These are phyloP conservation scores for Anguilla japonica DNA, from an alignment of 2,113 vertebrate species.

Conservation along the genomic window DNA sequence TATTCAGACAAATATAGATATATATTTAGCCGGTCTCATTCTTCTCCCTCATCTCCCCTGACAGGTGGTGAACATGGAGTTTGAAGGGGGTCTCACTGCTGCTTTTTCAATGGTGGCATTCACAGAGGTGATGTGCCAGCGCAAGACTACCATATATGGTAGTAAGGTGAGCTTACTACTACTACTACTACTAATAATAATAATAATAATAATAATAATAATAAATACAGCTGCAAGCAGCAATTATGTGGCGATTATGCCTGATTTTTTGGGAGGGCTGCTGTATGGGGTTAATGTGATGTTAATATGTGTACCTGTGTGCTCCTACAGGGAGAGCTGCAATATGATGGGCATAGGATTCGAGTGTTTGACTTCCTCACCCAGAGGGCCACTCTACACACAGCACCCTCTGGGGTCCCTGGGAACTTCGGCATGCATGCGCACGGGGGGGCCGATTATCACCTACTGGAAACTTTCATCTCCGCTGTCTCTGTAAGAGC, in stretches of 20 bases:
- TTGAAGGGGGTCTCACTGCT: conserved; percentile 77
- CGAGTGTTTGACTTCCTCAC: conserved; percentile 72
- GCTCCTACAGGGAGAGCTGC: conserved; percentile 68
- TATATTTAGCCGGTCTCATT: too few relatives aligned
- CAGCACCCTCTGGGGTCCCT: not conserved
- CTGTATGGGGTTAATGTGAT: too few relatives aligned
- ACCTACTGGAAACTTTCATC: conserved; percentile 72
- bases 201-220: not conserved
- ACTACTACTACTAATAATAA: too few relatives aligned
- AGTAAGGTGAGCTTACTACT: conserved; percentile 66
- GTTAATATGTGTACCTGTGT: not conserved
- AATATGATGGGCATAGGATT: conserved; percentile 52
- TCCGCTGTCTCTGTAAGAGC: conserved; percentile 74
- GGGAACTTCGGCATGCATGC: conserved; percentile 46
- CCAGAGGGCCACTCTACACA: conserved; percentile 56
- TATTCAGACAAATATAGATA: too few relatives aligned
- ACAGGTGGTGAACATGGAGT: conserved; percentile 83
- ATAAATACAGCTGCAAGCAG: too few relatives aligned
- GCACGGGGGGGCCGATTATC: conserved; percentile 73
- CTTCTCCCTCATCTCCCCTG: not conserved
- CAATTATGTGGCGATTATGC: too few relatives aligned
- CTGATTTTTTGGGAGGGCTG: too few relatives aligned
- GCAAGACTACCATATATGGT: conserved; percentile 73
- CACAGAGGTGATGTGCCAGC: conserved; percentile 65
- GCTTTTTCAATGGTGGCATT: conserved; percentile 82